Conservation (phyloP, 2,797 vertebrate genomes). For the Mionectes olivaceus region DNA sequence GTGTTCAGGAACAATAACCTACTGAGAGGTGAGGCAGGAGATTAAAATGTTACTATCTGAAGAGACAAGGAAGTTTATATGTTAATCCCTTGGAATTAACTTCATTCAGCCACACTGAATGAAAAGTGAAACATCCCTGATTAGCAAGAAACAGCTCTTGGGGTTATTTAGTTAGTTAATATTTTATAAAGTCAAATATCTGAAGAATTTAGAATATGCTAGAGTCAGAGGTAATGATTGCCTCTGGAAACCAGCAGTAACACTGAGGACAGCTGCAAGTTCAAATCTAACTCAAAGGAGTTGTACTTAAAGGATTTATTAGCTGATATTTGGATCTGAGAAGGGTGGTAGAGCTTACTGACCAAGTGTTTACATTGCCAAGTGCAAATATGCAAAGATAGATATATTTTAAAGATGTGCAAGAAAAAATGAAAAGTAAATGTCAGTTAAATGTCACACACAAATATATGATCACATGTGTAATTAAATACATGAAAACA, state of each 20-base stretch:
- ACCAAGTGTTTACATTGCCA: background rate
- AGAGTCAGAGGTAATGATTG: background rate
- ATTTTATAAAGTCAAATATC: background rate
- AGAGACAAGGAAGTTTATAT: background rate
- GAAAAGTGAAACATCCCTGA: background rate
- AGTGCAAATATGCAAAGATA: background rate
- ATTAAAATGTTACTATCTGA: background rate
- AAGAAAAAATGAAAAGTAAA: background rate
- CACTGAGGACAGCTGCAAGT: background rate
- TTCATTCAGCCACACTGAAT: background rate
- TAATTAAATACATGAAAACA: background rate
- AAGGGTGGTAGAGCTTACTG: background rate
- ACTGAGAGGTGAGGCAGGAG: background rate
- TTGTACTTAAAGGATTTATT: background rate
- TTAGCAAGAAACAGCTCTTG: background rate
- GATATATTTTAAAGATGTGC: background rate
- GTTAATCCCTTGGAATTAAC: background rate
- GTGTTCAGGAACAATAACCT: background rate
- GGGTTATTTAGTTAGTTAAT: background rate
- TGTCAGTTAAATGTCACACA: background rate
- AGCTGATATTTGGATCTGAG: background rate
- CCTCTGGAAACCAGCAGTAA: background rate
- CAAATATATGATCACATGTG: background rate
- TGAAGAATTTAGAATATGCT: background rate
- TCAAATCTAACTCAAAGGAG: background rate